phyloP scores from a whole-genome alignment of 1,140 invertebrate genomes.

The Pachyrhynchus sulphureomaculatus region DNA sequence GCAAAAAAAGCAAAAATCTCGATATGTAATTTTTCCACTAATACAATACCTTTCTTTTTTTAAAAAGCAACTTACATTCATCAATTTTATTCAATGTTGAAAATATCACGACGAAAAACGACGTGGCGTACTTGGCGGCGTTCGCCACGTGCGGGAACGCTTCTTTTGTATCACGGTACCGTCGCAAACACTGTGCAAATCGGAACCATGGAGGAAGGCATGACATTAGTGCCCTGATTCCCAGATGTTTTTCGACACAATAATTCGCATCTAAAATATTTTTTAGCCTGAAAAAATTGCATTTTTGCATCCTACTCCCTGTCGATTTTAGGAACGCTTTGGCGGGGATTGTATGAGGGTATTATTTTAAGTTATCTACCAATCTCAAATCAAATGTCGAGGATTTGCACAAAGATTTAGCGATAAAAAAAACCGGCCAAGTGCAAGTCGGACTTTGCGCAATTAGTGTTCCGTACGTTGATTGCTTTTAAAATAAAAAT shows the following conservation, averaged over 20 bases:
- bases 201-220: constrained; percentile 96
- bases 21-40: too few relatives aligned
- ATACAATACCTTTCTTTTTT: too few relatives aligned
- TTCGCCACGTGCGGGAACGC: constrained; percentile 95
- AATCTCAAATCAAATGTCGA: too few relatives aligned
- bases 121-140: constrained; percentile 97
- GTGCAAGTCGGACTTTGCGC: too few relatives aligned
- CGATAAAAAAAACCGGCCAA: too few relatives aligned
- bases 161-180: constrained; percentile 87
- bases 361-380: too few relatives aligned
- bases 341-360: too few relatives aligned
- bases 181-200: constrained; percentile 94
- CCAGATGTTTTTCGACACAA: constrained; percentile 60
- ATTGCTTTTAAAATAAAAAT: too few relatives aligned
- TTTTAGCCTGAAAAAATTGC: neutral
- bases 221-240: constrained; percentile 77
- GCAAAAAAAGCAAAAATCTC: too few relatives aligned
- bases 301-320: too few relatives aligned
- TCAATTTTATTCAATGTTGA: constrained; percentile 71
- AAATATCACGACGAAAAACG: constrained; percentile 92
- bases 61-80: constrained; percentile 62
- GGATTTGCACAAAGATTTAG: too few relatives aligned
- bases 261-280: constrained; percentile 52
- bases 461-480: too few relatives aligned
- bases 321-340: neutral